A percentile compares a stretch with the other conserved stretches of the same genome.
Conservation (phyloP, 2,797 vertebrate genomes). For the Loriculus beryllinus region DNA sequence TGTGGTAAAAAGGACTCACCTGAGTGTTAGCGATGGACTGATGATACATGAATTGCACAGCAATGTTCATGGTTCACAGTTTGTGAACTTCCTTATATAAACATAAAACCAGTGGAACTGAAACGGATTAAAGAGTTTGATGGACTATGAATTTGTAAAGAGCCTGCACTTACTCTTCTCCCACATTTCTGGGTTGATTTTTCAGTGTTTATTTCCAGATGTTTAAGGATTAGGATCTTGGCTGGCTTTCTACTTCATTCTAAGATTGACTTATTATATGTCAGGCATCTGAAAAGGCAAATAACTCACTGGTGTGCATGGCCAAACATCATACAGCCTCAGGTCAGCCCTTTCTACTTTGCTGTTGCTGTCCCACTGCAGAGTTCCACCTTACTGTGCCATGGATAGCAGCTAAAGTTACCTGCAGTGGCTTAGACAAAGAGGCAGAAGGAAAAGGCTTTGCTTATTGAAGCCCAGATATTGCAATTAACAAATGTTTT, state of each 20-base stretch:
- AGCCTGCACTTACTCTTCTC: not conserved
- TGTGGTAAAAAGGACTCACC: not conserved
- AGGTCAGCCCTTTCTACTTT: not conserved
- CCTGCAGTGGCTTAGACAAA: not conserved
- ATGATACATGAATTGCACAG: rapidly evolving
- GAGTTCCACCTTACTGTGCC: not conserved
- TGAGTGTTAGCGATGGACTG: not conserved
- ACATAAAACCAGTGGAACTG: not conserved
- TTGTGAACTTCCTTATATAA: not conserved
- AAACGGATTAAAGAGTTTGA: not conserved
- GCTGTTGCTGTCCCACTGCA: not conserved
- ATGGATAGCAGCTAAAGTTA: not conserved
- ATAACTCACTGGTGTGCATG: not conserved
- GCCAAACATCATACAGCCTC: not conserved
- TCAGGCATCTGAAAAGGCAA: not conserved
- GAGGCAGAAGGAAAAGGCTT: not conserved
- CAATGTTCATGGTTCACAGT: not conserved
- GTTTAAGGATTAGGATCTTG: not conserved
- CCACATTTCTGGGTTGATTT: not conserved
- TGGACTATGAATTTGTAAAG: not conserved
- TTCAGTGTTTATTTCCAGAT: not conserved
- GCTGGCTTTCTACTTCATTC: not conserved
- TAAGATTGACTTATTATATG: not conserved
- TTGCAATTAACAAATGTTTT: not conserved
- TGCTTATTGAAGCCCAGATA: not conserved